Base-by-base conservation (phyloP, 2,888 invertebrate genomes). In the Deilephila elpenor region DNA sequence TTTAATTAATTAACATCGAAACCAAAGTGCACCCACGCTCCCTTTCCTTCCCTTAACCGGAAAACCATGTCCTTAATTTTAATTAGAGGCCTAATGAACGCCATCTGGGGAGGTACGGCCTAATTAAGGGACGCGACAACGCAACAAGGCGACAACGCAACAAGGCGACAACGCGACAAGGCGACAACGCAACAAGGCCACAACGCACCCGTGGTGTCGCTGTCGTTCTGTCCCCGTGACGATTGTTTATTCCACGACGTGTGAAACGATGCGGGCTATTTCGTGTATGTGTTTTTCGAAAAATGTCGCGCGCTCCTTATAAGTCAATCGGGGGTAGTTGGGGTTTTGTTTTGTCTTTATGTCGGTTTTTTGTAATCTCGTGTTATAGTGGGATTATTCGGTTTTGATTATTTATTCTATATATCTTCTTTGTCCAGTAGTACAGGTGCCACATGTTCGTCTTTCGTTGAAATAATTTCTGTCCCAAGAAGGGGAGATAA, bases 51-150 rank as follows among this genome's bases (percentile, higher is more conserved):
- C 81, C 89, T 88, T 88, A 88, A 87, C 87, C 85, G 88, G 89
- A 86, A 87, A 90, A 88, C 90, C 91, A 89, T 90, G 91, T 87
- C 86, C 85, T 84, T 86, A 87, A 88, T 88, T 89, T 91, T 93
- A 93, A 92, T 93, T 92, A 86, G 91, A 83, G 83, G 80, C 83
- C 84, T 91, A 92, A 92, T 91, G 89, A 92, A 91, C 88, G 85
- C 91, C 90, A 88, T 91, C 88, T 87, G 85, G 81, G 90, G 90
- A 83, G 83, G 79, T 83, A 81, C 79, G 83, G 80, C 83, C 88
- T 89, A 89, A 91, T 91, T 91, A 91, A 90, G 80, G 84, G 77
- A 17, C 67, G 83, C 76, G 67, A 74, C 81, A 76, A 56, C n/a
- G n/a, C 56, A 7, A 19, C 44, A 44, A 44, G 14, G 44, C 44